These are phyloP conservation scores for Catostomus latipinnis DNA, from an alignment of 2,797 vertebrate genomes.

Conservation along the genomic window DNA sequence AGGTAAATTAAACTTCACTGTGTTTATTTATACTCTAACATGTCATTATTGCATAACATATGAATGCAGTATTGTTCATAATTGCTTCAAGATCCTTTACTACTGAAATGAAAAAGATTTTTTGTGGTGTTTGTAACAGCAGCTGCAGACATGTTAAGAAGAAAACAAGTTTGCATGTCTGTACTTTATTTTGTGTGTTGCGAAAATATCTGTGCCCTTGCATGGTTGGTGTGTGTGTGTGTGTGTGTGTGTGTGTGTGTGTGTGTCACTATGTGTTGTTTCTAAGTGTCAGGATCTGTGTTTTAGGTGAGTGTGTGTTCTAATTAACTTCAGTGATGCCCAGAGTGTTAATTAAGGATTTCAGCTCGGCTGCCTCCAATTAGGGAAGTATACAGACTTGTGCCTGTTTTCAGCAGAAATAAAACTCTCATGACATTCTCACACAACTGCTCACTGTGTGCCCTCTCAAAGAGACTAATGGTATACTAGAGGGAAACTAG, in stretches of 20 bases:
- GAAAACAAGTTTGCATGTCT: conserved; percentile 17
- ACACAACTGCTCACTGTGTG: conserved; percentile 63
- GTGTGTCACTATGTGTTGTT: conserved; percentile 38
- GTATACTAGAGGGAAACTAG: no score
- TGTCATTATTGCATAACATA: not conserved
- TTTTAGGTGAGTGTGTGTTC: conserved; percentile 79
- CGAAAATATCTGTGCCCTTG: conserved; percentile 1
- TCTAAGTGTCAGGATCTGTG: conserved; percentile 70
- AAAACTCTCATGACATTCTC: conserved; percentile 71
- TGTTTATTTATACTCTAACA: not conserved
- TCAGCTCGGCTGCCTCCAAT: conserved; percentile 84
- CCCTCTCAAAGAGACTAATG: conserved; percentile 48
- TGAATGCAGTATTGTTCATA: conserved; percentile 11
- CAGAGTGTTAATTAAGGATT: conserved; percentile 88
- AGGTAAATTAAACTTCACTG: not conserved
- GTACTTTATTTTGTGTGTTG: conserved; percentile 15
- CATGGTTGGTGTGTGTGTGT: conserved; percentile 22
- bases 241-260: conserved; percentile 23
- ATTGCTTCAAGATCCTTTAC: not conserved
- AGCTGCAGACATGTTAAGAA: conserved; percentile 10
- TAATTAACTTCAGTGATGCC: conserved; percentile 85
- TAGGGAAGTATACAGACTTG: conserved; percentile 77
- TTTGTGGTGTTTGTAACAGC: conserved; percentile 5
- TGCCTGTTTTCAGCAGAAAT: conserved; percentile 72
- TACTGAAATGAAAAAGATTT: not conserved